A percentile compares a stretch with the other conserved stretches of the same genome.
Evolutionary conservation across 2,113 vertebrate genomes (phyloP).

Genomic region (Anoplopoma fimbria): DNA sequence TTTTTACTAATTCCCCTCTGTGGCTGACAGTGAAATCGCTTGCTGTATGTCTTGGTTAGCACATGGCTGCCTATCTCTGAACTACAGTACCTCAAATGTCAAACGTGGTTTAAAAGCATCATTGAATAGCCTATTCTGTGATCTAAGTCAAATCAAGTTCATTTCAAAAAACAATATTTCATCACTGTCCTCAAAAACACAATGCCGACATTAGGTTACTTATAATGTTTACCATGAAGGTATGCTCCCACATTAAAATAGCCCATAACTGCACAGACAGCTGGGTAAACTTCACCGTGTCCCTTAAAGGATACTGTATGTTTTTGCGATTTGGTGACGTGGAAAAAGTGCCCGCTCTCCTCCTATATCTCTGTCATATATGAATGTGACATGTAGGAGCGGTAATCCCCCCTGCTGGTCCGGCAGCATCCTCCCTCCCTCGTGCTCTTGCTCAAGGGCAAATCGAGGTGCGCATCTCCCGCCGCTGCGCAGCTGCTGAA

Average conservation of each 20-base stretch:
- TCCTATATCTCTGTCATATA: neutral
- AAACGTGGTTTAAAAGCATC: conserved; percentile 2
- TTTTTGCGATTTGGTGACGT: neutral
- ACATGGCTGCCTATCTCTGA: neutral
- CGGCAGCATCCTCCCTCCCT: conserved; percentile 50
- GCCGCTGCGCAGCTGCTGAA: conserved; percentile 59
- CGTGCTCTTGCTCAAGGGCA: conserved; percentile 69
- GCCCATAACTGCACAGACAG: neutral
- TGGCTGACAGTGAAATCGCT: neutral
- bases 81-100: neutral
- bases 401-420: conserved; percentile 64
- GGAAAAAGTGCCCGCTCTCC: neutral
- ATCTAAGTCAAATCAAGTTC: neutral
- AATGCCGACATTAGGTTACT: neutral
- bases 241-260: neutral
- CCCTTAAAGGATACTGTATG: neutral
- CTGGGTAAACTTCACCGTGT: neutral
- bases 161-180: neutral
- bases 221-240: neutral
- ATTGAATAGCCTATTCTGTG: neutral
- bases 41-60: neutral
- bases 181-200: neutral
- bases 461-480: conserved; percentile 52
- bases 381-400: conserved; percentile 39
- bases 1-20: neutral